Conservation (phyloP, 2,888 invertebrate genomes). For the Bedellia somnulentella region DNA sequence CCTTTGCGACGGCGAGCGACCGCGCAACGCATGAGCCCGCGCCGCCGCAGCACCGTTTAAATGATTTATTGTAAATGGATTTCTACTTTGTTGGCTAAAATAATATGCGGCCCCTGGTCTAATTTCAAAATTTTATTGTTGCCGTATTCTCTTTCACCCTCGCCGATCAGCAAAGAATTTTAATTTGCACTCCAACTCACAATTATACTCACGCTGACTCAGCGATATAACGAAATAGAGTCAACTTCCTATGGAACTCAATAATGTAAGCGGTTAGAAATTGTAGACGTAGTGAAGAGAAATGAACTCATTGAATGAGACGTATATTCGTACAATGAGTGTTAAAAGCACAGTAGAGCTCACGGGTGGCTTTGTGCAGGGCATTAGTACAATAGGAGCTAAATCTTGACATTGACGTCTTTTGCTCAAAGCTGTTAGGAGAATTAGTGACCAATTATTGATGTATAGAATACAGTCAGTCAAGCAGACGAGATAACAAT, state of each 20-base stretch:
- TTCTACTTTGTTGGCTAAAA: slow-evolving; percentile 62
- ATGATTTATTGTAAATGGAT: slow-evolving; percentile 63
- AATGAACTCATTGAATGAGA: slow-evolving; percentile 33
- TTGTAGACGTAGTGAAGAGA: background rate
- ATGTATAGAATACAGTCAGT: slow-evolving; percentile 44
- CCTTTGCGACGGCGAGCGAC: slow-evolving; percentile 45
- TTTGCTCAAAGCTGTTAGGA: slow-evolving; percentile 54
- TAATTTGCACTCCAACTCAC: slow-evolving; percentile 29
- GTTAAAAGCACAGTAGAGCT: slow-evolving; percentile 45
- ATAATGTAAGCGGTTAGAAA: no score
- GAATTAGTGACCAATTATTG: slow-evolving; percentile 58
- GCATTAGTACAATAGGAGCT: slow-evolving; percentile 34
- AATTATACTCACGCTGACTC: slow-evolving; percentile 16
- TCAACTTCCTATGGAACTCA: no score
- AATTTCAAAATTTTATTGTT: slow-evolving; percentile 52
- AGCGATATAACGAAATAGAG: slow-evolving; percentile 16
- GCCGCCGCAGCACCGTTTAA: slow-evolving; percentile 52
- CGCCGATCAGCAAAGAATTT: slow-evolving; percentile 28
- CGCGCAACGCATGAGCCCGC: slow-evolving; percentile 36
- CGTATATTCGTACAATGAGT: slow-evolving; percentile 41
- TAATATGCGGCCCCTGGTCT: slow-evolving; percentile 52
- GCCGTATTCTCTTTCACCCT: slow-evolving; percentile 30
- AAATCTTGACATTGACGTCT: slow-evolving; percentile 15
- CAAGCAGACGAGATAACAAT: slow-evolving; percentile 56
- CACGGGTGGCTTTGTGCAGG: slow-evolving; percentile 49